phyloP scores from a whole-genome alignment of 2,888 invertebrate genomes.

The Brachypalpus laphriformis region DNA sequence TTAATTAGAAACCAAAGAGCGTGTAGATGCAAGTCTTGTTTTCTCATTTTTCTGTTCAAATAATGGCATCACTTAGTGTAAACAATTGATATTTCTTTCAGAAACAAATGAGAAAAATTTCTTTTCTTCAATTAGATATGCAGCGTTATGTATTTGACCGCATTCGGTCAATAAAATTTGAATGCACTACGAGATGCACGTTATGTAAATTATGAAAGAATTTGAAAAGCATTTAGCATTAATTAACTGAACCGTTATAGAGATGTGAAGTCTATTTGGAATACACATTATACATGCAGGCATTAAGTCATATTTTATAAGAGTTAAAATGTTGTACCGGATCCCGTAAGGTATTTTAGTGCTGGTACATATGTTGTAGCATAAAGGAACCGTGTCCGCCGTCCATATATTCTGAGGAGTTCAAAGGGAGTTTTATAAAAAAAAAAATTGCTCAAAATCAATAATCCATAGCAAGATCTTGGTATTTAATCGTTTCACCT shows the following conservation, averaged over 20 bases:
- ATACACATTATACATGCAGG: neutral
- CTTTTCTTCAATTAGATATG: constrained; percentile 18
- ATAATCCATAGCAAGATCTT: too few relatives aligned
- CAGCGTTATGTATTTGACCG: constrained; percentile 14
- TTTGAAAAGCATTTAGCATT: constrained; percentile 36
- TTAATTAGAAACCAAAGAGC: constrained; percentile 50
- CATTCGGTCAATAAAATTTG: constrained; percentile 6
- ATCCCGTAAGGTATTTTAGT: too few relatives aligned
- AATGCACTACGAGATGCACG: neutral
- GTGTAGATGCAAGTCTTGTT: neutral
- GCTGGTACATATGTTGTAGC: too few relatives aligned
- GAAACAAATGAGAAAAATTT: neutral
- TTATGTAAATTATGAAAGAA: constrained; percentile 30
- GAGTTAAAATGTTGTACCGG: too few relatives aligned
- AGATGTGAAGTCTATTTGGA: neutral
- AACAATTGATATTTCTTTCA: neutral
- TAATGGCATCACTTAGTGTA: neutral
- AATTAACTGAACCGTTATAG: constrained; percentile 10
- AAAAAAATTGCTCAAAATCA: too few relatives aligned
- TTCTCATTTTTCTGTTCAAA: neutral
- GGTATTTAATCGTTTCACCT: too few relatives aligned
- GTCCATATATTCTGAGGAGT: too few relatives aligned
- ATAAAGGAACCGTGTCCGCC: too few relatives aligned
- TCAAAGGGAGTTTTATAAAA: too few relatives aligned
- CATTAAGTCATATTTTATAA: too few relatives aligned